Percentiles rank a stretch among this genome's conserved stretches.
Evolutionary conservation across 2,888 invertebrate genomes (phyloP).

Genomic region (Slavum lentiscoides): DNA sequence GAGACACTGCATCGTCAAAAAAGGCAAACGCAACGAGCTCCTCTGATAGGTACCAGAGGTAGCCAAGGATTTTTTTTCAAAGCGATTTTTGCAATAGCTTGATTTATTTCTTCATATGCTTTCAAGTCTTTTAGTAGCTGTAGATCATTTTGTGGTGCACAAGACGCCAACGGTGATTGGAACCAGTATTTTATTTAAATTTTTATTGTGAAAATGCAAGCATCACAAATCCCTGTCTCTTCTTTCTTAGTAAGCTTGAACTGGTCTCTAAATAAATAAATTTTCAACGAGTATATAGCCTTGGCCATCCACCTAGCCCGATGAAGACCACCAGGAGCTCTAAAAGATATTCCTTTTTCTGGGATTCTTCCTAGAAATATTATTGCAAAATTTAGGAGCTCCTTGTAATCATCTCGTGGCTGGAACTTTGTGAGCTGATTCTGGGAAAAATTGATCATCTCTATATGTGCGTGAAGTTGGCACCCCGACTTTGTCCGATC

Average conservation of each 20-base stretch:
- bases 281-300: conserved; percentile 49
- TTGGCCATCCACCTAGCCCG: conserved; percentile 56
- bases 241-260: background rate
- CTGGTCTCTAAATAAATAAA: background rate
- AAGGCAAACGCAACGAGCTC: background rate
- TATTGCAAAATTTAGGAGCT: background rate
- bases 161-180: background rate
- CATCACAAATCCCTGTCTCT: background rate
- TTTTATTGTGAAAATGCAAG: background rate
- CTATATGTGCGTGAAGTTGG: too few species aligned
- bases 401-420: background rate
- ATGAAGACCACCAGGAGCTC: conserved; percentile 56
- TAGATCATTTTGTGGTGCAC: background rate
- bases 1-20: background rate
- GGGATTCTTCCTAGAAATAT: background rate
- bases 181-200: background rate
- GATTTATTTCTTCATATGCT: background rate
- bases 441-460: background rate
- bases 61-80: background rate
- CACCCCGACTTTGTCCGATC: too few species aligned
- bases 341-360: background rate
- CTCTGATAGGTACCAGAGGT: background rate
- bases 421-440: background rate
- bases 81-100: background rate
- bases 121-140: background rate